Percentiles rank a stretch among this genome's conserved stretches.
Evolutionary conservation across 2,113 vertebrate species (phyloP).

Genomic region (Sus scrofa): T2T-Sscrofa CM000815.6:92078001-92078500

Average conservation of each 20-base stretch:
- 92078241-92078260: neutral
- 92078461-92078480: neutral
- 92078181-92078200: neutral
- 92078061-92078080: neutral
- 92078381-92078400: neutral
- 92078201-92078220: neutral
- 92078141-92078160: neutral
- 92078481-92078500: neutral
- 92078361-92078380: neutral
- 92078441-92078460: slow-evolving; percentile 46
- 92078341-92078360: neutral
- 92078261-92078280: neutral
- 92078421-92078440: neutral
- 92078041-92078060: neutral
- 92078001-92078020: neutral
- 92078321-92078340: neutral
- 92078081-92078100: neutral
- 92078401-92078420: neutral
- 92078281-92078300: neutral
- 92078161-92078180: neutral
- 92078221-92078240: neutral
- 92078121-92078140: neutral
- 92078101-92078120: neutral
- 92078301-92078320: neutral
- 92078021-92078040: neutral